These are phyloP conservation scores for Atherinosoma microstoma DNA, from an alignment of 2,797 vertebrate genomes.

Conservation along the genomic window DNA sequence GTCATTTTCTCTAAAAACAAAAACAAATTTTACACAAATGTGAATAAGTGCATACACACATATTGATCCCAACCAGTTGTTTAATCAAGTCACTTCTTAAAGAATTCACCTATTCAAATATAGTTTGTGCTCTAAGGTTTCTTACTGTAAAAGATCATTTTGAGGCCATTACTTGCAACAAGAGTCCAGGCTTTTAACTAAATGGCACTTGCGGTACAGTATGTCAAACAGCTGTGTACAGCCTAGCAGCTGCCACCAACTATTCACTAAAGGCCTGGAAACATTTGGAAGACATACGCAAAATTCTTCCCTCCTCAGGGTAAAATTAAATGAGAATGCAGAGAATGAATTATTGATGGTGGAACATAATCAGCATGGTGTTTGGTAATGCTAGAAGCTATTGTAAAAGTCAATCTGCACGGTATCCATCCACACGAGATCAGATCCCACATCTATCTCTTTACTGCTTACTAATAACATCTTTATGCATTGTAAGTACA, in stretches of 20 bases:
- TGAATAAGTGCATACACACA: background rate
- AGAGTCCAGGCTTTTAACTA: background rate
- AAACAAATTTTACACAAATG: background rate
- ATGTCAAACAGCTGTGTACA: slow-evolving; percentile 20
- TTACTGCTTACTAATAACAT: background rate
- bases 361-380: slow-evolving; percentile 70
- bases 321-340: slow-evolving; percentile 79
- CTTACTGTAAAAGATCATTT: slow-evolving; percentile 2
- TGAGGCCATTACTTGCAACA: background rate
- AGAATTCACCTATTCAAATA: background rate
- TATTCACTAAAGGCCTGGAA: slow-evolving; percentile 28
- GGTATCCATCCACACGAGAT: background rate
- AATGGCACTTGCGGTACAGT: background rate
- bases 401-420: slow-evolving; percentile 13
- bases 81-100: background rate
- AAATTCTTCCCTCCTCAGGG: slow-evolving; percentile 51
- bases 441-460: background rate
- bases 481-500: background rate
- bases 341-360: slow-evolving; percentile 82
- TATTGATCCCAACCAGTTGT: background rate
- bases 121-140: background rate
- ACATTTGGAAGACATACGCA: slow-evolving; percentile 35
- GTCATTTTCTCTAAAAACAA: slow-evolving; percentile 86
- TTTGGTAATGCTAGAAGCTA: slow-evolving; percentile 68
- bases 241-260: slow-evolving; percentile 26